Conservation (phyloP, 2,888 invertebrate species). For the Ectemnius continuus region DNA sequence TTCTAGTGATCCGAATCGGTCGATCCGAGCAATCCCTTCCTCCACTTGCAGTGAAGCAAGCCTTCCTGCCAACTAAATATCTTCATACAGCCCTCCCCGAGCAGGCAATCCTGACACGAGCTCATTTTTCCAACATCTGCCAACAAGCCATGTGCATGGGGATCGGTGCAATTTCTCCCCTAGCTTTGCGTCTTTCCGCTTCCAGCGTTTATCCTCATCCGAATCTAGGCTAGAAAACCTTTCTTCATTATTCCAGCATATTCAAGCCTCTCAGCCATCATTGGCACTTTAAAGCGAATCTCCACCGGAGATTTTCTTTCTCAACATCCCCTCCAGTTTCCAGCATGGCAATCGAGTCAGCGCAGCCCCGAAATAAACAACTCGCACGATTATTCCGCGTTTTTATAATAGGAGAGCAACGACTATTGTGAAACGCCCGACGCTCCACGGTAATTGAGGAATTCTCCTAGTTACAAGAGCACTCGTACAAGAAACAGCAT, state of each 20-base stretch:
- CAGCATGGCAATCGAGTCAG: too few species aligned
- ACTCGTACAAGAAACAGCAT: neutral
- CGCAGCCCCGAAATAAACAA: constrained; percentile 35
- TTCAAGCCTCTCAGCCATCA: neutral
- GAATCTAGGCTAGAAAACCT: too few species aligned
- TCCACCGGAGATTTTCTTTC: neutral
- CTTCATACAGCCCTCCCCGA: neutral
- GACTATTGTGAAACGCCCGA: neutral
- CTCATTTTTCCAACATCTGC: neutral
- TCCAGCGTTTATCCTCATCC: neutral
- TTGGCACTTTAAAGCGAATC: neutral
- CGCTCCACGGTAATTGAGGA: neutral
- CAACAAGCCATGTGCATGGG: neutral
- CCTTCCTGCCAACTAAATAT: constrained; percentile 18
- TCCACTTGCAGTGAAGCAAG: constrained; percentile 17
- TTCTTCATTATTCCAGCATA: neutral
- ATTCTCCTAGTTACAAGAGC: neutral
- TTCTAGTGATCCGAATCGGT: constrained; percentile 53
- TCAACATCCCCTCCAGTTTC: neutral
- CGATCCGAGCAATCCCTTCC: constrained; percentile 31
- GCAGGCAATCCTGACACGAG: too few species aligned
- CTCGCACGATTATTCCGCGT: constrained; percentile 61
- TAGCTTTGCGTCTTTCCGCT: constrained; percentile 15
- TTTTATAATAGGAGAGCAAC: neutral
- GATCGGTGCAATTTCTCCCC: too few species aligned